phyloP scores from a whole-genome alignment of 35 echinoderm and acorn worm species.

The Heliocidaris erythrogramma region DNA sequence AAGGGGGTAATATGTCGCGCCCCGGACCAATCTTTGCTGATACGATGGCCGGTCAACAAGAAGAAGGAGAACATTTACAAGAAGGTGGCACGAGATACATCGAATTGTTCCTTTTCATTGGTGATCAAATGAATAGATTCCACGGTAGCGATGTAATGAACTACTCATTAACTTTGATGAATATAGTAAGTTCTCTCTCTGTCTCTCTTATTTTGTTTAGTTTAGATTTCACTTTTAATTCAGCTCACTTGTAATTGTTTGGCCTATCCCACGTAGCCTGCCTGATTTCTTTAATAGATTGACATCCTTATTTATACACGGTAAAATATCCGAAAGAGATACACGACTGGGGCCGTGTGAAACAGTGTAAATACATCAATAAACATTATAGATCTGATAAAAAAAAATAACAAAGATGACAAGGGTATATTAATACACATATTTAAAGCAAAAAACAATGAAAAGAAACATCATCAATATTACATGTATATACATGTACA shows the following conservation, averaged over 20 bases:
- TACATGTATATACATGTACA: too few relatives aligned
- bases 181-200: conserved; percentile 29
- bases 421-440: too few relatives aligned
- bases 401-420: too few relatives aligned
- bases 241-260: too few relatives aligned
- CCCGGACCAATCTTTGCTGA: not conserved
- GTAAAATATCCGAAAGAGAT: too few relatives aligned
- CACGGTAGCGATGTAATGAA: not conserved
- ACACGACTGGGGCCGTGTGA: too few relatives aligned
- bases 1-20: not conserved
- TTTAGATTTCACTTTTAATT: not conserved
- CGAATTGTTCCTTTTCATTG: conserved; percentile 22
- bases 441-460: too few relatives aligned
- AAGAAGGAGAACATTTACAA: not conserved
- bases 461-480: too few relatives aligned
- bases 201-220: too few relatives aligned
- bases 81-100: conserved; percentile 17
- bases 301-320: not conserved
- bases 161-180: conserved; percentile 20
- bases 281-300: not conserved
- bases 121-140: not conserved
- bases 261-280: too few relatives aligned
- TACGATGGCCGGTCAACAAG: not conserved
- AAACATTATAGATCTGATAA: too few relatives aligned
- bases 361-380: too few relatives aligned